These are phyloP conservation scores for Arizona elegans DNA, from an alignment of 2,113 vertebrate genomes.

Conservation along the genomic window DNA sequence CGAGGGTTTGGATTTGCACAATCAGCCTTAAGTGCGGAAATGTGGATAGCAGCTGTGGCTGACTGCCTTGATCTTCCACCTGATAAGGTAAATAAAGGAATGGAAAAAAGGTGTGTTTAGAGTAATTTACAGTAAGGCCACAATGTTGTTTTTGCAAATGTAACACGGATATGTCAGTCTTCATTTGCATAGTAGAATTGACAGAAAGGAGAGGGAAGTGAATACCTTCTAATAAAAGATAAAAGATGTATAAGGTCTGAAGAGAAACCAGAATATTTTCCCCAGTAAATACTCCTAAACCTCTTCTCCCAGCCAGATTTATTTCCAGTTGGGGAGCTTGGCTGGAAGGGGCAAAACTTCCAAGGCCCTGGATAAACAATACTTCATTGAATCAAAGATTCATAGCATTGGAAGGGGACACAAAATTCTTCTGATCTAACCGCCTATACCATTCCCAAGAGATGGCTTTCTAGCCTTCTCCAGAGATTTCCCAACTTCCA, in stretches of 20 bases:
- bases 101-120: background rate
- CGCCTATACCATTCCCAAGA: background rate
- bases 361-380: background rate
- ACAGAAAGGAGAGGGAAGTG: background rate
- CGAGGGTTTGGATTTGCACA: conserved; percentile 83
- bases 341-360: background rate
- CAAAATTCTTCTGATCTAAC: background rate
- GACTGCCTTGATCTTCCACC: conserved; percentile 63
- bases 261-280: background rate
- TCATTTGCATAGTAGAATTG: background rate
- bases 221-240: background rate
- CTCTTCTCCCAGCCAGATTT: background rate
- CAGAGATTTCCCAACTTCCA: background rate
- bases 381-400: background rate
- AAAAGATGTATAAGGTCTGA: background rate
- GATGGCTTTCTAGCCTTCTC: background rate
- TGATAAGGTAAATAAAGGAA: conserved; percentile 30
- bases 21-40: conserved; percentile 69
- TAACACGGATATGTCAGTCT: background rate
- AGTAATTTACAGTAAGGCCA: background rate
- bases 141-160: background rate
- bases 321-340: background rate
- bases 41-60: conserved; percentile 78
- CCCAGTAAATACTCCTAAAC: background rate
- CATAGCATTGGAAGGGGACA: background rate